Evolutionary conservation across 2,888 invertebrate species (phyloP).

Genomic region (Mongoloraphidia duomilia): DNA sequence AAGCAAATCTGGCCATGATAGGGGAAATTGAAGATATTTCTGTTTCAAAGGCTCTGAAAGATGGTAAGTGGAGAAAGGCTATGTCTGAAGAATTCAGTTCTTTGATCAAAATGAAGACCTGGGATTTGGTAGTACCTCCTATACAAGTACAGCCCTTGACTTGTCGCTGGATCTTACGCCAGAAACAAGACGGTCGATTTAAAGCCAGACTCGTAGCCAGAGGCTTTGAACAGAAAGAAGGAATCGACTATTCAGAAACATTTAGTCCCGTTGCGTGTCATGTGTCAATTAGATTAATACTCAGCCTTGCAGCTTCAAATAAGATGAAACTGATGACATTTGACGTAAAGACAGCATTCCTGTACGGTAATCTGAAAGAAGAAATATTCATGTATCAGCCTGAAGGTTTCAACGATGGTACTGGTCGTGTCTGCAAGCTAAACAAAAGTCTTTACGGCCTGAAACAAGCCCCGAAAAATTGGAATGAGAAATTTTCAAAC

Average conservation of each 20-base stretch:
- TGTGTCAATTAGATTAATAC: slow-evolving; percentile 14
- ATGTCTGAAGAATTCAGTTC: slow-evolving; percentile 16
- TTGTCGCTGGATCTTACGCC: slow-evolving; percentile 16
- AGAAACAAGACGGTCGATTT: slow-evolving; percentile 10
- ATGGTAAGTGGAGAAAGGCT: slow-evolving; percentile 17
- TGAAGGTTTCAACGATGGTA: slow-evolving; percentile 5
- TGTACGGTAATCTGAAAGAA: slow-evolving; percentile 7
- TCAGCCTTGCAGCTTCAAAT: slow-evolving; percentile 13
- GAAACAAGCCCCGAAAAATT: slow-evolving; percentile 7
- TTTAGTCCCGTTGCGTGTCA: slow-evolving; percentile 19
- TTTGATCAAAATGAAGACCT: slow-evolving; percentile 12
- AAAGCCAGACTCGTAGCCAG: slow-evolving; percentile 16
- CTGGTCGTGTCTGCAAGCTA: slow-evolving; percentile 5
- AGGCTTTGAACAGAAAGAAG: slow-evolving; percentile 18
- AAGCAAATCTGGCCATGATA: slow-evolving; percentile 9
- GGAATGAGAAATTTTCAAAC: slow-evolving; percentile 13
- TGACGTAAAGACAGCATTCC: slow-evolving; percentile 12
- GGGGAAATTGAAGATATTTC: slow-evolving; percentile 15
- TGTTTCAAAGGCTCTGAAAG: slow-evolving; percentile 15
- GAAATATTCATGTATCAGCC: slow-evolving; percentile 6
- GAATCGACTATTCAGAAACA: slow-evolving; percentile 18
- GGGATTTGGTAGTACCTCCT: slow-evolving; percentile 11
- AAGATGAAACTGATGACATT: slow-evolving; percentile 9
- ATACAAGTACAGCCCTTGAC: slow-evolving; percentile 14
- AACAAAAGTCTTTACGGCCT: slow-evolving; percentile 5